These are phyloP conservation scores for Polia nebulosa DNA, from an alignment of 2,888 invertebrate genomes.

Conservation along the genomic window DNA sequence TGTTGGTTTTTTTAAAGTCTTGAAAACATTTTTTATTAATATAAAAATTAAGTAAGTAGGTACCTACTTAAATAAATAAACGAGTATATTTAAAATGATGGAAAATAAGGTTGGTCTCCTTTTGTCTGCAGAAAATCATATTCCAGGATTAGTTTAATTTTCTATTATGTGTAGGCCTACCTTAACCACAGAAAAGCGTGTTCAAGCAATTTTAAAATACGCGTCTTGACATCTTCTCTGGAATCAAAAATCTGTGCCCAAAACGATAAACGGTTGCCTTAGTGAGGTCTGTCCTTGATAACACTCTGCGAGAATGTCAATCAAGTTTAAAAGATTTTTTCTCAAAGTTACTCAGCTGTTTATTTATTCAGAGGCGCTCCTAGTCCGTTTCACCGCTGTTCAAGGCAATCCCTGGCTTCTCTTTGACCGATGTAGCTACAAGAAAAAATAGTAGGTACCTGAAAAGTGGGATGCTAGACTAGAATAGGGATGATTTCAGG, in stretches of 20 bases:
- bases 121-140: not conserved
- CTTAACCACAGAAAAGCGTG: not conserved
- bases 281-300: slow-evolving; percentile 42
- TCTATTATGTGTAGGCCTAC: not conserved
- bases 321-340: slow-evolving; percentile 57
- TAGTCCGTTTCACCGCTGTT: slow-evolving; percentile 31
- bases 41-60: too few species aligned
- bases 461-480: not conserved
- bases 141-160: not conserved
- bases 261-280: slow-evolving; percentile 48
- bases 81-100: too few species aligned
- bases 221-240: not conserved
- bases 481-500: too few species aligned
- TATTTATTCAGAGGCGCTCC: slow-evolving; percentile 48
- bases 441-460: slow-evolving; percentile 20
- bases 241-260: slow-evolving; percentile 25
- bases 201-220: slow-evolving; percentile 8
- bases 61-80: too few species aligned
- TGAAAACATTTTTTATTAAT: too few species aligned
- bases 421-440: slow-evolving; percentile 15
- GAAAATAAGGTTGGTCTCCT: not conserved
- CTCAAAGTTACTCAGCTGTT: slow-evolving; percentile 42
- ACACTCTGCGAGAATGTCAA: slow-evolving; percentile 47
- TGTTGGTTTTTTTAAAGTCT: too few species aligned
- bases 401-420: slow-evolving; percentile 18